phyloP scores from a whole-genome alignment of 2,888 invertebrate species.

The Pecten maximus region DNA sequence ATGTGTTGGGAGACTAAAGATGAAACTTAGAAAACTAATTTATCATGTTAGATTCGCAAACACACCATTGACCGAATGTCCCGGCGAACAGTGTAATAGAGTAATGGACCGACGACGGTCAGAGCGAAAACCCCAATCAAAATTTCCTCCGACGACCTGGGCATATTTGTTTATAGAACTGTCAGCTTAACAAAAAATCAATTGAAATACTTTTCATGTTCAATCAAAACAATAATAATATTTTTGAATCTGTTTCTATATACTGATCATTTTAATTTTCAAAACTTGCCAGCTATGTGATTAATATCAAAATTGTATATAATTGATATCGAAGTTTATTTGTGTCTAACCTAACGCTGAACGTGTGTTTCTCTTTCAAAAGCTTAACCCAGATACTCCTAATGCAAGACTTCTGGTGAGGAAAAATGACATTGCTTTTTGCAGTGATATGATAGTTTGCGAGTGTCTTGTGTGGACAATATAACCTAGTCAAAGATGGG shows the following conservation, averaged over 20 bases:
- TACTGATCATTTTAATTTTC: neutral
- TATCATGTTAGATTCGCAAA: slow-evolving; percentile 42
- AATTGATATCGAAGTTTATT: neutral
- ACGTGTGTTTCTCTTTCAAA: neutral
- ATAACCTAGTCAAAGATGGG: slow-evolving; percentile 19
- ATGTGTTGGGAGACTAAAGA: slow-evolving; percentile 41
- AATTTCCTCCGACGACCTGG: neutral
- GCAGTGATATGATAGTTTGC: slow-evolving; percentile 18
- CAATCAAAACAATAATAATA: neutral
- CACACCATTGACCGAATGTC: slow-evolving; percentile 20
- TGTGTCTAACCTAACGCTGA: neutral
- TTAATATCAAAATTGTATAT: neutral
- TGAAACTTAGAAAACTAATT: slow-evolving; percentile 41
- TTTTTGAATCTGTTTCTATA: neutral
- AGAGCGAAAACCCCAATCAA: neutral
- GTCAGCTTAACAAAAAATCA: neutral
- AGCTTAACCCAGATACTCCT: neutral
- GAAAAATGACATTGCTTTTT: slow-evolving; percentile 26
- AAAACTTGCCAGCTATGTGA: neutral
- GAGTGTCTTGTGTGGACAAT: slow-evolving; percentile 23
- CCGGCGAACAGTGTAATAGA: neutral
- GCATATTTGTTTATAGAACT: neutral
- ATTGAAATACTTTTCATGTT: neutral
- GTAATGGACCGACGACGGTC: neutral
- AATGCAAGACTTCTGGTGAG: slow-evolving; percentile 17